Percentiles rank a stretch among this genome's conserved stretches.
Evolutionary conservation across 2,113 vertebrate species (phyloP).

Genomic region (Gymnorhina tibicen): DNA sequence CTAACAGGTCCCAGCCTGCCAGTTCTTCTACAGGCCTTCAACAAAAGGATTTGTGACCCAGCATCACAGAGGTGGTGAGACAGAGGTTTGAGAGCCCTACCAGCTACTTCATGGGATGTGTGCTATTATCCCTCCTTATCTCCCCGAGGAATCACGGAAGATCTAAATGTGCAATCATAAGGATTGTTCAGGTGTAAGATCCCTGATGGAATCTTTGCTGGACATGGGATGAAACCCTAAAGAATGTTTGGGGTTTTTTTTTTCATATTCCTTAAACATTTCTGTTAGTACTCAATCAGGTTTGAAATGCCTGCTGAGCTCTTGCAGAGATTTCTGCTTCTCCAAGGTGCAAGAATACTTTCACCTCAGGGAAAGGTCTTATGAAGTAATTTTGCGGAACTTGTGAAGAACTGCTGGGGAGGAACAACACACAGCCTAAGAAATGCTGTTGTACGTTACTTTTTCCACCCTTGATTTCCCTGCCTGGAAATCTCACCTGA

Average conservation of each 20-base stretch:
- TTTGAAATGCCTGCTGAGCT: neutral
- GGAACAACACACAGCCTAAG: neutral
- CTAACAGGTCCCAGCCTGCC: neutral
- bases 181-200: neutral
- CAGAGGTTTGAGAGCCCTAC: neutral
- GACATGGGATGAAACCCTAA: neutral
- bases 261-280: neutral
- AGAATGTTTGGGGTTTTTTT: neutral
- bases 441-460: neutral
- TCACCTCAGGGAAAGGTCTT: neutral
- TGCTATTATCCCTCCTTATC: neutral
- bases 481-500: neutral
- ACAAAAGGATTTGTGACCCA: conserved; percentile 1
- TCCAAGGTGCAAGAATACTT: neutral
- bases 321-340: neutral
- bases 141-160: neutral
- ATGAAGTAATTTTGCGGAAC: neutral
- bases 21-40: neutral
- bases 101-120: neutral
- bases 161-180: neutral
- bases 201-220: neutral
- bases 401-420: neutral
- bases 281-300: neutral
- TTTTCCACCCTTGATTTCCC: neutral
- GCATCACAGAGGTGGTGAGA: neutral